These are phyloP conservation scores for Podiceps cristatus DNA, from an alignment of 2,113 vertebrate genomes.

Conservation along the genomic window DNA sequence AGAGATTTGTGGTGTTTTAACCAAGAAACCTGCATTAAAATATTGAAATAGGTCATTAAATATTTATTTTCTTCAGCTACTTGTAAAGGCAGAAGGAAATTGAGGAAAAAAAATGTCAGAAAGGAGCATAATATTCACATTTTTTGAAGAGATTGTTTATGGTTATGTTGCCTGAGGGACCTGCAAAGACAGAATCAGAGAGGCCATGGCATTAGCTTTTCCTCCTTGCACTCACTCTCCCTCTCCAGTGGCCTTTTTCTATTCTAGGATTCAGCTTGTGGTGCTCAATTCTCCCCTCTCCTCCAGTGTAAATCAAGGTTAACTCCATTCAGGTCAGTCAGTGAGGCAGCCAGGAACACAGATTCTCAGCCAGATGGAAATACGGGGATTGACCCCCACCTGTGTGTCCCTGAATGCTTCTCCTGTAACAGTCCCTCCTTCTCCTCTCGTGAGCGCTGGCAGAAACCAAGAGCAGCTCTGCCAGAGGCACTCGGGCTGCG, in stretches of 20 bases:
- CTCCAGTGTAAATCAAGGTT: background rate
- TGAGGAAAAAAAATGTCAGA: conserved; percentile 32
- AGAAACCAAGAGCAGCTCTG: background rate
- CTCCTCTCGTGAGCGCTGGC: accelerated
- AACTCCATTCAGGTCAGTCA: background rate
- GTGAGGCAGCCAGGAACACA: background rate
- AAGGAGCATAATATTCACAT: conserved; percentile 16
- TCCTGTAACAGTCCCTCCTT: background rate
- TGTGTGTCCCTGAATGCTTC: background rate
- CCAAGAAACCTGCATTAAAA: conserved; percentile 61
- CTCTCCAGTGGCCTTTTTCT: conserved; percentile 13
- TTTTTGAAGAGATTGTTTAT: conserved; percentile 53
- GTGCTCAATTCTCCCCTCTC: background rate
- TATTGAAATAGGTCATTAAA: conserved; percentile 67
- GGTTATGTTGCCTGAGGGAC: conserved; percentile 52
- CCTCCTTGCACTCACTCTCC: background rate
- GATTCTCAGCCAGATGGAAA: background rate
- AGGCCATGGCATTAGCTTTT: background rate
- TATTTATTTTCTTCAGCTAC: conserved; percentile 66
- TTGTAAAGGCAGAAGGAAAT: conserved; percentile 40
- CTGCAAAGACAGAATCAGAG: conserved; percentile 13
- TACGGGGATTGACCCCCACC: background rate
- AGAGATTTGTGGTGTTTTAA: conserved; percentile 64
- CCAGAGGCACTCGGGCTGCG: accelerated
- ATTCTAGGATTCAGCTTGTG: background rate